Evolutionary conservation across 2,888 invertebrate genomes (phyloP), one percentile per base, ranked within the genome.

Genomic region (Acheta domesticus): DNA sequence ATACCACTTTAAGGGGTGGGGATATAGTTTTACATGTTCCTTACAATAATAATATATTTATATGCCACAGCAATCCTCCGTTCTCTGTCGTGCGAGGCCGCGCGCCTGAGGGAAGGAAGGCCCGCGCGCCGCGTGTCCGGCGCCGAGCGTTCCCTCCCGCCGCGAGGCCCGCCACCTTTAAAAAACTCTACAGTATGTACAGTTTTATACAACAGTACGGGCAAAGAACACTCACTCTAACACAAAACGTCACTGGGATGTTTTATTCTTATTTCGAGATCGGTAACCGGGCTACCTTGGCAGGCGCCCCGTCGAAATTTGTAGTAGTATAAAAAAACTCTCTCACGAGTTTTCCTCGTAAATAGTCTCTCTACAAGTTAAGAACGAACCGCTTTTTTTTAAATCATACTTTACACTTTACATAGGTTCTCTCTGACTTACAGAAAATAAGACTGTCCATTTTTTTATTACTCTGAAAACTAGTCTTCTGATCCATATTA

Each of bases 111-210:
- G 36, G 36, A 36, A 5, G 36, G 36, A 36, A 36, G 36, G 36
- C 36, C 5, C 36, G 36, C 36, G 36, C 36, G 36, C 36, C 36
- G 36, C 36, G 36, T 36, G 4, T 36, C 36, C 36, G 36, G 36
- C 36, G 36, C 36, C 36, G 36, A 8, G 36, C 36, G 36, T 36
- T 36, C 36, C 8, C 5, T 36, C 36, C 36, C 36, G 36, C 36
- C 36, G 36, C 36, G 36, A 4, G 36, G 36, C 14, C 62, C 62
- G 62, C 62, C 62, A 62, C n/a, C 62, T 62, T 62, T 62, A 77
- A 62, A 76, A 78, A 50, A 79, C 48, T 76, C 79, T 79, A 79
- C 79, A 79, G 4, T 79, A 79, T 79, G 21, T 79, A 79, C 79
- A 79, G 19, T 23, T n/a, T 79, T 77, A 77, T 74, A 75, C 50